phyloP scores from a whole-genome alignment of 2,888 invertebrate genomes.

The Conops quadrifasciatus region DNA sequence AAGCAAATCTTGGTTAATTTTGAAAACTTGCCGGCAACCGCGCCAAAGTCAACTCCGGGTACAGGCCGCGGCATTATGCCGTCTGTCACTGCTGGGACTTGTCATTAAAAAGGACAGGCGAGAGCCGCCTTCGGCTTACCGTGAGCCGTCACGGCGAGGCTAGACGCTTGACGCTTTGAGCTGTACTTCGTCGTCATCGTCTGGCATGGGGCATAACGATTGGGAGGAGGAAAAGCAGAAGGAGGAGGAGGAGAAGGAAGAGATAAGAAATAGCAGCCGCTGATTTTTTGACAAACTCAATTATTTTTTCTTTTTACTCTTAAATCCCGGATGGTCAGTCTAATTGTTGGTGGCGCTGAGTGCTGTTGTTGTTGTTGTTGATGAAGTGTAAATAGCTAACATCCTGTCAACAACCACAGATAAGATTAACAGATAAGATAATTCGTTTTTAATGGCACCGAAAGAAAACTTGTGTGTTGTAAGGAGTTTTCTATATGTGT shows the following conservation, averaged over 20 bases:
- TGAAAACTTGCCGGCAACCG: slow-evolving; percentile 4
- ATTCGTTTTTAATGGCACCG: too few relatives aligned
- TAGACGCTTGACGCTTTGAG: background rate
- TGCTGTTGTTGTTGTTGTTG: background rate
- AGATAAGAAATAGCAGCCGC: background rate
- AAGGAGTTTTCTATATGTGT: too few relatives aligned
- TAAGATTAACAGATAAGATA: slow-evolving; percentile 14
- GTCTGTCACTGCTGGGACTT: background rate
- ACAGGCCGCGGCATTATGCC: background rate
- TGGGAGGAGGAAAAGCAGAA: background rate
- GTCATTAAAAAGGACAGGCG: slow-evolving; percentile 19
- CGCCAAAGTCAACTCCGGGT: background rate
- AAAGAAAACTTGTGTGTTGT: too few relatives aligned
- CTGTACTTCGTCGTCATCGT: too few relatives aligned
- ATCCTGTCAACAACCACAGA: slow-evolving; percentile 22
- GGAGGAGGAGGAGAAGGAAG: background rate
- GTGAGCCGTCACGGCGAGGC: background rate
- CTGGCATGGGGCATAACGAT: too few relatives aligned
- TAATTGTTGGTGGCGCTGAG: background rate
- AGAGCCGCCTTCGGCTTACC: background rate
- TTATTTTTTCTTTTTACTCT: slow-evolving; percentile 13
- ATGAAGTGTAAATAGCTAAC: slow-evolving; percentile 26
- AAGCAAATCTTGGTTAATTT: slow-evolving; percentile 7
- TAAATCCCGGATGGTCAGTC: slow-evolving; percentile 15
- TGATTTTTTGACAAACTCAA: slow-evolving; percentile 15